Conservation (phyloP, 2,113 vertebrate genomes). For the Progne subis region DNA sequence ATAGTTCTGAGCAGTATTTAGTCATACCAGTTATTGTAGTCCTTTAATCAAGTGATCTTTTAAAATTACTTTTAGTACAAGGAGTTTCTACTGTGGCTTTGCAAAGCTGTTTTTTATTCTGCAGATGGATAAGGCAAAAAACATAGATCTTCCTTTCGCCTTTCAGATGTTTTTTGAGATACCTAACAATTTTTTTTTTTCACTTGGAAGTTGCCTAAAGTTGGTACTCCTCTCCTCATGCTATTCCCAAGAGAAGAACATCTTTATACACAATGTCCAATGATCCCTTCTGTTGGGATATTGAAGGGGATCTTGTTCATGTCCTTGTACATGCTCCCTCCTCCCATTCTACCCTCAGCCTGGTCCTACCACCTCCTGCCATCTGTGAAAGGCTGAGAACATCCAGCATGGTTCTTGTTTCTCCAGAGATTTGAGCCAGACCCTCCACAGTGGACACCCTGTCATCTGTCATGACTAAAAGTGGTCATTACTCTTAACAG, state of each 20-base stretch:
- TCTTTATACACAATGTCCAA: not conserved
- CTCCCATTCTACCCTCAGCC: not conserved
- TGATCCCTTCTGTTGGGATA: not conserved
- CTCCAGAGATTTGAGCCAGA: not conserved
- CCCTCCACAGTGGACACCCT: accelerated
- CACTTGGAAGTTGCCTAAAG: not conserved
- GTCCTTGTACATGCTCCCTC: not conserved
- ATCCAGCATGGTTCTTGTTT: not conserved
- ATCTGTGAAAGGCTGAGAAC: not conserved
- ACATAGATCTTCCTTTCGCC: not conserved
- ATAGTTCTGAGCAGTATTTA: constrained; percentile 1
- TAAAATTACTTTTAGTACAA: not conserved
- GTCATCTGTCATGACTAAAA: not conserved
- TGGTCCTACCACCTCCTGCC: not conserved
- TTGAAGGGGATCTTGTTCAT: not conserved
- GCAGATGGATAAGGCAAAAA: not conserved
- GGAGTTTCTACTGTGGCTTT: not conserved
- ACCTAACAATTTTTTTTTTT: not conserved
- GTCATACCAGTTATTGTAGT: not conserved
- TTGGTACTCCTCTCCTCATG: not conserved
- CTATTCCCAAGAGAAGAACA: not conserved
- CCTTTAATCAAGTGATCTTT: not conserved
- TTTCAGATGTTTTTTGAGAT: not conserved
- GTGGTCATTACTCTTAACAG: not conserved
- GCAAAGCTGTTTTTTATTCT: not conserved